Conservation (phyloP, 2,888 invertebrate genomes). For the Therioaphis trifolii region DNA sequence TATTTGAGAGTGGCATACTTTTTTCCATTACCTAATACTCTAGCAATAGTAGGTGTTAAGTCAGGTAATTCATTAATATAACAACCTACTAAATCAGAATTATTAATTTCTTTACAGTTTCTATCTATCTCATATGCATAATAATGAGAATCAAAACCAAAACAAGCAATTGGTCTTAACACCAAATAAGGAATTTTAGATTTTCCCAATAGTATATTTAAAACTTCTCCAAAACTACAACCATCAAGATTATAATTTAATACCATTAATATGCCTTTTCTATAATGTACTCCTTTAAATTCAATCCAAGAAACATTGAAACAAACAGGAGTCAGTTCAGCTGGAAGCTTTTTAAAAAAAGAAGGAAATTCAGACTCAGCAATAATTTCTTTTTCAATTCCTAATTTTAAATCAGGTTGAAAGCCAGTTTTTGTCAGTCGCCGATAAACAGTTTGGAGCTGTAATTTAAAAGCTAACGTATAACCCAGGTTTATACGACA, state of each 20-base stretch:
- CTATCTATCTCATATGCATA: too few relatives aligned
- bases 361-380: background rate
- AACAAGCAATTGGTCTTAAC: background rate
- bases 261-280: background rate
- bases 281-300: background rate
- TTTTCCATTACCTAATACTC: conserved; percentile 3
- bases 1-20: conserved; percentile 14
- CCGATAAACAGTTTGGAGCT: conserved; percentile 2
- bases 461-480: background rate
- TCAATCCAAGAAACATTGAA: background rate
- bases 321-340: background rate
- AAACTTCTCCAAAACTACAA: too few relatives aligned
- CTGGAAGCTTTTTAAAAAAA: background rate
- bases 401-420: too few relatives aligned
- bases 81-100: background rate
- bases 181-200: too few relatives aligned
- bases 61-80: conserved; percentile 13
- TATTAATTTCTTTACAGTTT: background rate
- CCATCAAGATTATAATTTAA: background rate
- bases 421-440: too few relatives aligned
- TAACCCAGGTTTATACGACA: background rate
- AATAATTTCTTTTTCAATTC: background rate
- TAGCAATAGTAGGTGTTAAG: background rate
- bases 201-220: background rate
- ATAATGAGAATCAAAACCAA: background rate